Percentiles rank a stretch among this genome's conserved stretches.
phyloP scores from a whole-genome alignment of 1,140 invertebrate species.

The Apis florea region DNA sequence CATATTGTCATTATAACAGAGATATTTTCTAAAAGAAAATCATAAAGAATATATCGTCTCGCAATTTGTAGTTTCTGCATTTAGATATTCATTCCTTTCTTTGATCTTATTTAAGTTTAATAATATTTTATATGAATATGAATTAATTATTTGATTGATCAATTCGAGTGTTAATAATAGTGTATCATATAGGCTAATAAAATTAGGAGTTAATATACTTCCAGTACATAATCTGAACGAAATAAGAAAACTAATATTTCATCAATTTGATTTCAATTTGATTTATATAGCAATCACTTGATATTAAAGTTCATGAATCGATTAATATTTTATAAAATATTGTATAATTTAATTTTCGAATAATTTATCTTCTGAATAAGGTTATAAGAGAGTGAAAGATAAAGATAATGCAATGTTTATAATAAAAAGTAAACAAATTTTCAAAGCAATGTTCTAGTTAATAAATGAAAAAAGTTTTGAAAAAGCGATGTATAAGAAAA shows the following conservation, averaged over 20 bases:
- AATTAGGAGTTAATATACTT: neutral
- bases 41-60: no score
- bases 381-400: no score
- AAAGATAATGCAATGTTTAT: no score
- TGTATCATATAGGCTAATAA: constrained; percentile 27
- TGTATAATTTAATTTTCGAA: no score
- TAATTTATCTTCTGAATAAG: no score
- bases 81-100: neutral
- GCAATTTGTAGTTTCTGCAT: neutral
- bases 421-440: no score
- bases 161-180: constrained; percentile 17
- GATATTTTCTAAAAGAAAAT: no score
- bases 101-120: neutral
- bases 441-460: neutral
- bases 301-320: no score
- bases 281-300: no score
- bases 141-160: constrained; percentile 27
- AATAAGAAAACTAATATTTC: neutral
- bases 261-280: no score
- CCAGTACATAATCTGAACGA: neutral
- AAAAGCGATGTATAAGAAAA: neutral
- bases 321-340: no score
- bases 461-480: neutral
- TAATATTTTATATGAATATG: neutral
- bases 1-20: no score